These are phyloP conservation scores for Chunga burmeisteri DNA, from an alignment of 2,113 vertebrate genomes.

Conservation along the genomic window DNA sequence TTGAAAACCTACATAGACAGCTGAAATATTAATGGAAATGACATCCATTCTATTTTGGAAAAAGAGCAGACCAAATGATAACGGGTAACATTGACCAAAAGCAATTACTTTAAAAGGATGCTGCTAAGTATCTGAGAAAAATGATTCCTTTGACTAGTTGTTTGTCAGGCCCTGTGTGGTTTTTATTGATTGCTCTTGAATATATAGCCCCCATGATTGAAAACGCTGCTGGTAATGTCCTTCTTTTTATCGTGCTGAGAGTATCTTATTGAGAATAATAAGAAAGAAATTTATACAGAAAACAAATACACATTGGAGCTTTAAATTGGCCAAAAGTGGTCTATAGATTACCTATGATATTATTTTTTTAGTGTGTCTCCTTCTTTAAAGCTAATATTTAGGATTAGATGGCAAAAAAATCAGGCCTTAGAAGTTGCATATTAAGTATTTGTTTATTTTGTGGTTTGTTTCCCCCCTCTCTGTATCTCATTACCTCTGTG, in stretches of 20 bases:
- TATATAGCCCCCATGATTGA: conserved; percentile 86
- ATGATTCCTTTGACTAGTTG: conserved; percentile 86
- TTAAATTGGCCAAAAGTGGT: conserved; percentile 56
- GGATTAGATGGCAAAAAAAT: neutral
- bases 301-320: conserved; percentile 63
- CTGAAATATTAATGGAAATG: conserved; percentile 68
- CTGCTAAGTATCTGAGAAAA: conserved; percentile 92
- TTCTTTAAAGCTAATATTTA: conserved; percentile 11
- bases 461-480: neutral
- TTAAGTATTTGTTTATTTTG: conserved; percentile 2
- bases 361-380: conserved; percentile 34
- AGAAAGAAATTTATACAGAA: conserved; percentile 81
- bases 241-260: conserved; percentile 67
- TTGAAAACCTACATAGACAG: conserved; percentile 53
- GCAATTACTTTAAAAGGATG: conserved; percentile 95
- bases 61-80: conserved; percentile 85
- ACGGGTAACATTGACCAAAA: conserved; percentile 88
- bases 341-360: conserved; percentile 66
- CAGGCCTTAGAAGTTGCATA: neutral
- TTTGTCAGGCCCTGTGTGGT: conserved; percentile 85
- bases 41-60: conserved; percentile 70
- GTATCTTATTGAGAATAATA: conserved; percentile 77
- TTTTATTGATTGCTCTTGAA: conserved; percentile 92
- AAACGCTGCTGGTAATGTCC: conserved; percentile 85
- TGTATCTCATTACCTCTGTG: neutral